These are phyloP conservation scores for Misgurnus anguillicaudatus DNA, from an alignment of 2,113 vertebrate genomes.

Conservation along the genomic window DNA sequence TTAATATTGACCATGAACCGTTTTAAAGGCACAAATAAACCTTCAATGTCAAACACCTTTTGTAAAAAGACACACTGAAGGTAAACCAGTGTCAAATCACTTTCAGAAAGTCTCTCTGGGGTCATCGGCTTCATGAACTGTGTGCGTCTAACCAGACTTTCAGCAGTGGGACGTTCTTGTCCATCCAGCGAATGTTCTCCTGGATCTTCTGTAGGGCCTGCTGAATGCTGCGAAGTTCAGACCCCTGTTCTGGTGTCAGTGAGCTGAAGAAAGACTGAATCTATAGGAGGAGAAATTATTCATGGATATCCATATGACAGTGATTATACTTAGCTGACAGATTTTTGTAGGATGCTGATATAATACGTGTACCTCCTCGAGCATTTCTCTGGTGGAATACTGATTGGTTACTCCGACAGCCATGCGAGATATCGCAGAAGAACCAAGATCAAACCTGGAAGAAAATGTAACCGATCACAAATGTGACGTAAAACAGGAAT, in stretches of 20 bases:
- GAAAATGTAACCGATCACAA: background rate
- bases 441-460: conserved; percentile 86
- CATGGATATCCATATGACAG: no score
- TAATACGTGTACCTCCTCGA: conserved; percentile 75
- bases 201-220: conserved; percentile 83
- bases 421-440: conserved; percentile 69
- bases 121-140: background rate
- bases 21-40: background rate
- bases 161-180: conserved; percentile 79
- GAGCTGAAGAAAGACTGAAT: conserved; percentile 81
- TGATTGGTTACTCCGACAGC: conserved; percentile 78
- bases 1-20: no score
- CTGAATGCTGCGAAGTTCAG: conserved; percentile 81
- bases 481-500: background rate
- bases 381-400: conserved; percentile 81
- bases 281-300: conserved; percentile 61
- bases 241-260: conserved; percentile 75
- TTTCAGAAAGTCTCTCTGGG: background rate
- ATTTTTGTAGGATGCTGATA: no score
- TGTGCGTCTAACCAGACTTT: conserved; percentile 74
- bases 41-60: background rate
- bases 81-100: background rate
- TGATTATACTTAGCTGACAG: no score
- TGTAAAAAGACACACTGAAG: background rate
- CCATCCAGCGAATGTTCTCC: conserved; percentile 87